Base-by-base conservation (phyloP, 2,888 invertebrate genomes). In the Pardosa pseudoannulata region DNA sequence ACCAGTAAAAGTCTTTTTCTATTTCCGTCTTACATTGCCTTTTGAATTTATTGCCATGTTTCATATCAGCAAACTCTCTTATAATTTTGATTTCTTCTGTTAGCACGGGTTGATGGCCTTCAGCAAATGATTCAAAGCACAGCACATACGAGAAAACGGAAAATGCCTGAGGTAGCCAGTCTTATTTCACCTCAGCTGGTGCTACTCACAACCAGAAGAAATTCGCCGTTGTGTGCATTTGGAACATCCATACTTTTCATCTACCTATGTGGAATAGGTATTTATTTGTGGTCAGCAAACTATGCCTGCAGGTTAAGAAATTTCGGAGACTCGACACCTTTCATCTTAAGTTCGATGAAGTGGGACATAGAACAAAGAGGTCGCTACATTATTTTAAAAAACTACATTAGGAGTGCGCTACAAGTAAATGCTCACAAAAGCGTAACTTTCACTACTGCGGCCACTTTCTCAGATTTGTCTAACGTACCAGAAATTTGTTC, bases 391-490 rank as follows among this genome's bases (percentile, higher is more conserved):
- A 79, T 88, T 9, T 16, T 89, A 0, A 80, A 65, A n/a, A 87
- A 89, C 46, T 89, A 88, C 39, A 68, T 89, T 27, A 75, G 79
- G 29, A 41, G 70, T 13, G 86, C 72, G 0, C 39, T 86, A 9
- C 32, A 65, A 11, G n/a, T 32, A 3, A 68, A 70, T 29, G 29
- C 39, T 0, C 19, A 23, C 27, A 41, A 80, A 6, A 64, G 74
- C 6, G 93, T 95, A 19, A 95, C 95, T 0, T 94, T 95, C 85
- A 94, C 94, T 56, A 95, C 95, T 0, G 95, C 95, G 90, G 94
- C 94, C 0, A 95, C 95, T 0, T 94, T 94, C 11, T 94, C 95
- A 91, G 95, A 94, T 90, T 91, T 95, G 28, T 94, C 94, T 89
- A 94, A 94, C 90, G 91, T 95, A 27, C 93, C 94, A 0, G 95